Evolutionary conservation across 1,140 invertebrate genomes (phyloP), one percentile per base, ranked within the genome.

Genomic region (Proales similis): DNA sequence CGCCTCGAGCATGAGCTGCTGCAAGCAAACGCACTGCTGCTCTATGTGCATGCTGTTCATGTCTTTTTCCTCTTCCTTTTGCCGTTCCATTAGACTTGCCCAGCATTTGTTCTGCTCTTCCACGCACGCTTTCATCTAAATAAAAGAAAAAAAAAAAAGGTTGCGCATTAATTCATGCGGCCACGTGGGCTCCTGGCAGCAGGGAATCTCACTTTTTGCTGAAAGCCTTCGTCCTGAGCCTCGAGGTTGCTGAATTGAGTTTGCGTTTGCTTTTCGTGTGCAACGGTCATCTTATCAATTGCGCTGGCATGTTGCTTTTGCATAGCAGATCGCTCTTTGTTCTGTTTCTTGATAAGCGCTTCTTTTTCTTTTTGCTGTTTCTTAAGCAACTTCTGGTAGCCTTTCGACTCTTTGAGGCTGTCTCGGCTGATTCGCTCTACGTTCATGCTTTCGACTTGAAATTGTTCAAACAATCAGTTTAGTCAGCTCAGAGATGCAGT

Each of bases 371-470:
- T 57, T 9, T 36, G 85, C 67, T 97, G 91, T 71, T 96, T 97
- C 69, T 90, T 87, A 32, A 86, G 82, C n/a, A 88, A 83, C 78
- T 98, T 98, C 66, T 86, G 79, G 77, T 89, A 97, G 38, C 83
- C 84, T 77, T 98, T 98, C 70, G 97, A 92, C 67, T 85, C 82
- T 29, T 86, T 83, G 36, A 98, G 78, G 20, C 83, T 83, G 63
- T 96, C 92, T 11, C 90, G 81, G 0, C 88, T 94, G 60, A 98
- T 88, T 0, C 88, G 83, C 65, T 96, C 89, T 70, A 93, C 90
- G 42, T 74, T 33, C 27, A 45, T n/a, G 19, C 27, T 9, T 66
- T 62, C n/a, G 63, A 48, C 43, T 65, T 49, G 32, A 39, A 48
- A 68, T 65, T 64, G 22, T 22, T 48, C 38, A 17, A 48, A n/a